phyloP scores from a whole-genome alignment of 2,797 vertebrate species.

The Alauda arvensis region DNA sequence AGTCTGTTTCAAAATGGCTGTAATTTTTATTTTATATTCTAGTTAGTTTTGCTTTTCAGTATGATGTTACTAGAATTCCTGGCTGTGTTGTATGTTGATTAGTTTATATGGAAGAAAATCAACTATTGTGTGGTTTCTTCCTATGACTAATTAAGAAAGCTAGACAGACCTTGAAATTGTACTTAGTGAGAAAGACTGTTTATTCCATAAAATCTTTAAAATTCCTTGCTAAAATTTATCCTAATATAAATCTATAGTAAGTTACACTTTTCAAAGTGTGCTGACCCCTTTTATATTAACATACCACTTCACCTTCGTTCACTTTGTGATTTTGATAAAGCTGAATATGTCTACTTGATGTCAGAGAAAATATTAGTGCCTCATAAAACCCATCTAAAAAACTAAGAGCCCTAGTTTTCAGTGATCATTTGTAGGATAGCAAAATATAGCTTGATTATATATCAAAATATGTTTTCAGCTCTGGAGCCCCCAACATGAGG shows the following conservation, averaged over 20 bases:
- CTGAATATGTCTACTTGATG: not conserved
- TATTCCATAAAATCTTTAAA: not conserved
- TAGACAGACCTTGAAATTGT: not conserved
- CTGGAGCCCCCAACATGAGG: not conserved
- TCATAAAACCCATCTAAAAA: not conserved
- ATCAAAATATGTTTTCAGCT: not conserved
- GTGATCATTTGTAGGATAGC: not conserved
- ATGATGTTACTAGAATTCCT: not conserved
- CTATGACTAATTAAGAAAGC: not conserved
- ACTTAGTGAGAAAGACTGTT: not conserved
- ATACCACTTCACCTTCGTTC: not conserved
- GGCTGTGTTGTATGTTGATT: not conserved
- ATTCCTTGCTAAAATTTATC: not conserved
- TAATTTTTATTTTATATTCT: not conserved
- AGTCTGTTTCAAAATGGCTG: not conserved
- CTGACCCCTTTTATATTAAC: not conserved
- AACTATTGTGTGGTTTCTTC: not conserved
- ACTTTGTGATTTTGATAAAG: not conserved
- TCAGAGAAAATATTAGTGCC: not conserved
- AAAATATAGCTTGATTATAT: not conserved
- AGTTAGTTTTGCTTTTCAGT: not conserved
- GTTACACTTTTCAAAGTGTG: not conserved
- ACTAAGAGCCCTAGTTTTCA: not conserved
- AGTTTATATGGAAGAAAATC: not conserved
- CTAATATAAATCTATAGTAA: no score